phyloP scores from a whole-genome alignment of 2,113 vertebrate species.

The Setophaga coronata region DNA sequence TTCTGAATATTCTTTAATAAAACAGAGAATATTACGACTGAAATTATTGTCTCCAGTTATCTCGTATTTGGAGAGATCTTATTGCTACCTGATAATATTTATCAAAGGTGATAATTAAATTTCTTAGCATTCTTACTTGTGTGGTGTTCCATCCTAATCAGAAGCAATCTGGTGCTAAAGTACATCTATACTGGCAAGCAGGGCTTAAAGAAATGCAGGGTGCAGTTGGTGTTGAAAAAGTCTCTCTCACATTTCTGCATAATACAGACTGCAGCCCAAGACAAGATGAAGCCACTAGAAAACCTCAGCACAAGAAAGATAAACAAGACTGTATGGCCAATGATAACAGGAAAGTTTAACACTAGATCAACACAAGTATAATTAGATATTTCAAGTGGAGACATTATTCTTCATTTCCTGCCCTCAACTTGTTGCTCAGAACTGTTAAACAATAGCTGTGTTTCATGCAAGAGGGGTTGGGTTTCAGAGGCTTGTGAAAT shows the following conservation, averaged over 20 bases:
- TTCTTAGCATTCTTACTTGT: background rate
- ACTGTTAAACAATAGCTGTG: constrained; percentile 47
- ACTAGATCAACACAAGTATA: constrained; percentile 35
- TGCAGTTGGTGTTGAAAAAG: background rate
- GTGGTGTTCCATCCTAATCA: background rate
- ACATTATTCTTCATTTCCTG: constrained; percentile 62
- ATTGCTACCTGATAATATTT: background rate
- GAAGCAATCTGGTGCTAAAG: background rate
- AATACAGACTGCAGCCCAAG: background rate
- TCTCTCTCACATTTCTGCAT: background rate
- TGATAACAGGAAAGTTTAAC: constrained; percentile 55
- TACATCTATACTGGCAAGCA: background rate
- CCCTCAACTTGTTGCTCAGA: constrained; percentile 12
- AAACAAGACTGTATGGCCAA: background rate
- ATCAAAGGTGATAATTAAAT: background rate
- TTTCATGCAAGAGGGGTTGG: constrained; percentile 19
- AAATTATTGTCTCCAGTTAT: background rate
- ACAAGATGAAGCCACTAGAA: constrained; percentile 11
- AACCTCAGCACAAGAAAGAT: background rate
- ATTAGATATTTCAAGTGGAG: constrained; percentile 49
- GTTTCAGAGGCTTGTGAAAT: constrained; percentile 12
- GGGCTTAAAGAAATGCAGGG: background rate
- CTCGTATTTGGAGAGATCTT: background rate
- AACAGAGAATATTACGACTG: background rate
- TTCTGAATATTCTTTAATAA: background rate